Base-by-base conservation (phyloP, 2,888 invertebrate genomes). In the Netelia inedita region DNA sequence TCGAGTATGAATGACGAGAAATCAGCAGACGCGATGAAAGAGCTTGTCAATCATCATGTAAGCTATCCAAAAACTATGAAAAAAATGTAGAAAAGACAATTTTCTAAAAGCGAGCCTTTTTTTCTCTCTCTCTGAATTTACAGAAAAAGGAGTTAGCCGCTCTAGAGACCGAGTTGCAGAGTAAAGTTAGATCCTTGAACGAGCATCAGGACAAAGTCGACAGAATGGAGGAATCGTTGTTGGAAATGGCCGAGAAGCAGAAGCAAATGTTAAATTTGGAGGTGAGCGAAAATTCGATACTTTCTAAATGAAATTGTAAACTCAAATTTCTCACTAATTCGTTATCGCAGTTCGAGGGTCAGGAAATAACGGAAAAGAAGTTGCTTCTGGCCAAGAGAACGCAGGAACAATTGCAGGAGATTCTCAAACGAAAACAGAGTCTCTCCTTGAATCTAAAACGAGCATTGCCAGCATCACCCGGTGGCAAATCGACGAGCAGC, bases 111-210 rank as follows among this genome's bases (percentile, higher is more conserved):
- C 75, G 11, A 28, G 16, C 11, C 9, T 50, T 55, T 21, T 35
- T 9, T 50, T 21, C 9, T 50, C 46, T 21, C 21, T 9, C 43
- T 21, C 28, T 19, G 1, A 43, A 14, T 50, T 91, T 92, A 69
- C 89, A 97, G 97, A 96, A 96, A 93, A 96, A 96, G 88, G 97
- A 97, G 92, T 94, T 97, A 50, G 95, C 96, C 35, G 95, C 95
- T 57, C 89, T 97, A 75, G 97, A 97, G 91, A 95, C 95, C 1
- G 96, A 97, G 93, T 93, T 97, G 2, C 95, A 95, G 91, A 95
- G 94, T 79, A 95, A 95, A 89, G 96, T 95, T 89, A 95, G 94
- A 90, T 95, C 95, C 63, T 95, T 95, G 28, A 95, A 95, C 61
- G 95, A 96, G 28, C 95, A 96, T 86, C 95, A 96, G 84, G 95